Base-by-base conservation (phyloP, 2,888 invertebrate genomes). In the Coleophora flavipennella region DNA sequence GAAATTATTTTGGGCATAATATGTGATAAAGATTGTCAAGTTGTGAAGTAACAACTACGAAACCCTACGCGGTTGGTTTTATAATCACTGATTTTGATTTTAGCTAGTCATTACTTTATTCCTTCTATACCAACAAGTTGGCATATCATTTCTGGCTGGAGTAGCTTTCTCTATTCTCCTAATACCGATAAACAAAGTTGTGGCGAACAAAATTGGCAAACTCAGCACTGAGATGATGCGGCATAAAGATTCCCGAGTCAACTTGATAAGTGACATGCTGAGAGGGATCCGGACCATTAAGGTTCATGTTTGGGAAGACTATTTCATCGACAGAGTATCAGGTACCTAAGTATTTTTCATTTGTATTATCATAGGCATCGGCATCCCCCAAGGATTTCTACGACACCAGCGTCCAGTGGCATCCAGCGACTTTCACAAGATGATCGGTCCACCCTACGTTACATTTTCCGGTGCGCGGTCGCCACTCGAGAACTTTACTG, bases 271-370 rank as follows among this genome's bases (percentile, higher is more conserved):
- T 36, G 98, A 99, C 79, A 86, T 95, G 45, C 83, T 99, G 42
- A 87, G 88, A 50, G 97, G 97, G 12, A 96, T 98, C 40, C 90
- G 92, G 51, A 92, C 93, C 8, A 91, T 99, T 26, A 99, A 99
- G 75, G 86, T 95, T 42, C 93, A 96, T 66, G 92, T 95, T 11
- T 98, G 97, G 97, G 98, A 99, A 74, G 89, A 91, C 43, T 91
- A 92, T 67, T 97, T 98, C 62, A 88, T 90, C 34, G 70, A 86
- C 27, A 87, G 87, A 67, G 89, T 94, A 36, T 78, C 87, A 53
- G 89, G 92, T 92, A 66, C 79, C 86, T 72, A 68, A 28, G 45
- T 45, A 9, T 27, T 36, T 13, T 38, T 31, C 20, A 11, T 11
- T 31, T n/a, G n/a, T n/a, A n/a, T n/a, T n/a, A n/a, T n/a, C n/a